Evolutionary conservation across 2,113 vertebrate genomes (phyloP), one percentile per base, ranked within the genome.

Genomic region (Pteropus alecto): DNA sequence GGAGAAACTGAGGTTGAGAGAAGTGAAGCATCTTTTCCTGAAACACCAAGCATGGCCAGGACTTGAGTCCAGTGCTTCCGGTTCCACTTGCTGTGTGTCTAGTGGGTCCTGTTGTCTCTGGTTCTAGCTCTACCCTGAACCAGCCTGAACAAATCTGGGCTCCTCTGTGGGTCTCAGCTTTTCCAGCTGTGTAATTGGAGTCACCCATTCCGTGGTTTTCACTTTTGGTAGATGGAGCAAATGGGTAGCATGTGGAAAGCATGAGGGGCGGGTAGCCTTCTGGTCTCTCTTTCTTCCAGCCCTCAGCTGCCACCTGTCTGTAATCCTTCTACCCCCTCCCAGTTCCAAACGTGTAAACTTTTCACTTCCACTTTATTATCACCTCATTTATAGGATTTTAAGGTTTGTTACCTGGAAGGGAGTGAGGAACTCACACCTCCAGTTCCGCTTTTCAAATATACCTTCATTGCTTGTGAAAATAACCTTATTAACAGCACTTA

Each of bases 371-470:
- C 94, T 93, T 96, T 91, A 98, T 98, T 97, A 97, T 94, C 97
- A 96, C 96, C 94, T 98, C 95, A 95, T 97, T 96, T 97, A 97
- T 96, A 96, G 90, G 63, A 95, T 94, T 96, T 96, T 83, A 95
- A 97, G 82, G 70, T 95, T 97, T 77, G 93, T 87, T 97, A 95
- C 92, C 96, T 95, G 87, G 77, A 94, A 76, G 73, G 68, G 78
- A 95, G 88, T 0, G 28, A 93, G 70, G 88, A 96, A 58, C 92
- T 98, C 96, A 96, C 98, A 98, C 96, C 85, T 98, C 92, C 70
- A 82, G 73, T 95, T 97, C 93, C 8, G 5, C 41, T 88, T 93
- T 94, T 96, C 97, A 97, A 95, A 98, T 94, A 94, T 92, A 86
- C 96, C 90, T 83, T 95, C 76, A 28, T 90, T 65, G 38, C 97